Base-by-base conservation (phyloP, 2,797 vertebrate species). In the Neosilurus mollespiculum region DNA sequence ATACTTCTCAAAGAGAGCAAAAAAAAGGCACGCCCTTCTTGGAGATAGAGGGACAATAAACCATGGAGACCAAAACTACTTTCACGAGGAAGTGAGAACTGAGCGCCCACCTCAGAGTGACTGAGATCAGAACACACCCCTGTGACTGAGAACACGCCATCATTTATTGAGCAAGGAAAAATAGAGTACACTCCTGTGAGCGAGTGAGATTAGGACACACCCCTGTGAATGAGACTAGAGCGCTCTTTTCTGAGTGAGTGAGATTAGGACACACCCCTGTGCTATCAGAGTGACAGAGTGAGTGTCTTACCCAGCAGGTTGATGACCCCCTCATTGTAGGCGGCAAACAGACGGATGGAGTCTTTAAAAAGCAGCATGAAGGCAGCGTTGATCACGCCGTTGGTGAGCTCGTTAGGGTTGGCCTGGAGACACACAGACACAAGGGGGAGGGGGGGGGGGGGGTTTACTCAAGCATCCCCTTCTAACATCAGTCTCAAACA, bases 341-440 rank as follows among this genome's bases (percentile, higher is more conserved):
- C 97, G 86, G 96, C 96, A 91, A 98, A 99, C 92, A 99, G 96
- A 91, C 95, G 93, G 89, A 99, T 96, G 90, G 96, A 97, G 94
- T 98, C 98, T 93, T 97, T 98, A 92, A 98, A 98, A 88, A 99
- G 97, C 86, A 98, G 94, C 96, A 97, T 96, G 94, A 99, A 99
- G 91, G 96, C 97, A 58, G 97, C 94, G 89, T 95, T 97, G 93
- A 98, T 97, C 92, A 99, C 96, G 30, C 96, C 94, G 86, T 99
- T 99, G 85, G 96, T 97, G 87, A 99, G 92, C 92, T 98, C 96
- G 37, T 98, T 97, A 84, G 96, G 95, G 88, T 96, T 97, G 92
- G 96, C 97, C 97, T 99, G 90, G 58, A 84, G 80, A 90, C 81
- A 81, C 34, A 83, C 16, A 83, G 24, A 66, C 10, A 78, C 56